These are phyloP conservation scores for Emmelina monodactyla DNA, from an alignment of 2,888 invertebrate genomes.

Conservation along the genomic window DNA sequence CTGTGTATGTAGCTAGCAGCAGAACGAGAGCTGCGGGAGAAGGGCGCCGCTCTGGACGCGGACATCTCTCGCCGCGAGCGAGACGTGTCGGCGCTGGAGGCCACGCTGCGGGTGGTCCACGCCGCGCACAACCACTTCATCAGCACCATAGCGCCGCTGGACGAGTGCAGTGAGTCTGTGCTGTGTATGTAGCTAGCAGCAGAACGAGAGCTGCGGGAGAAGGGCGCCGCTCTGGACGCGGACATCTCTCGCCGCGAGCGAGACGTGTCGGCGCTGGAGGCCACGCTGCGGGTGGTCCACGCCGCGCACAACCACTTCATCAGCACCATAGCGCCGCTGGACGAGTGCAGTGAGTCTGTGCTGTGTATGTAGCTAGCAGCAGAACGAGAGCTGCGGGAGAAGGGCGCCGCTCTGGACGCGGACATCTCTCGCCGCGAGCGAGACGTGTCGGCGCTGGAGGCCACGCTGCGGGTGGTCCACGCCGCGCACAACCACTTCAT, in stretches of 20 bases:
- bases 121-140: conserved; percentile 80
- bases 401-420: conserved; percentile 84
- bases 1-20: conserved; percentile 60
- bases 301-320: conserved; percentile 80
- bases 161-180: conserved; percentile 27
- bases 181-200: conserved; percentile 60
- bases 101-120: conserved; percentile 83
- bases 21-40: conserved; percentile 66
- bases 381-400: conserved; percentile 66
- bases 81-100: conserved; percentile 89
- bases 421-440: conserved; percentile 79
- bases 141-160: conserved; percentile 66
- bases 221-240: conserved; percentile 84
- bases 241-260: conserved; percentile 79
- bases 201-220: conserved; percentile 66
- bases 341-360: conserved; percentile 53
- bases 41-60: conserved; percentile 84
- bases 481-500: conserved; percentile 80
- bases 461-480: conserved; percentile 83
- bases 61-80: conserved; percentile 79
- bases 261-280: conserved; percentile 89
- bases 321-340: conserved; percentile 66
- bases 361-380: conserved; percentile 60
- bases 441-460: conserved; percentile 89
- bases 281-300: conserved; percentile 83